A percentile compares a stretch with the other conserved stretches of the same genome.
These are phyloP conservation scores for Parnassius smintheus DNA, from an alignment of 2,888 invertebrate species.

Conservation along the genomic window DNA sequence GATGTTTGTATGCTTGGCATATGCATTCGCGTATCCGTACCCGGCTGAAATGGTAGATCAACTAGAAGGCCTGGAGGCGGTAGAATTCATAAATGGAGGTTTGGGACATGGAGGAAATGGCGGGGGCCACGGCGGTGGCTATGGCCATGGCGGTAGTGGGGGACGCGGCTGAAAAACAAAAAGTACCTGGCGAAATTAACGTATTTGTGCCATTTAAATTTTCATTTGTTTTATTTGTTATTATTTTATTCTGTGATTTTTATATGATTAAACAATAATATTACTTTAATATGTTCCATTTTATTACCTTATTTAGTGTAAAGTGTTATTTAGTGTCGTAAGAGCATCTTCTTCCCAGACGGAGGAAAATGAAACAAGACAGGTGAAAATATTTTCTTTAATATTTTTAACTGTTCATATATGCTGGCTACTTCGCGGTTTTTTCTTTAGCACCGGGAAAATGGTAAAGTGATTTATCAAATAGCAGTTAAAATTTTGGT, in stretches of 20 bases:
- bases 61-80: constrained; percentile 23
- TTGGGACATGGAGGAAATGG: background rate
- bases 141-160: constrained; percentile 22
- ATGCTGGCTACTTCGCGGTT: too few species aligned
- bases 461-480: too few species aligned
- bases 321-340: too few species aligned
- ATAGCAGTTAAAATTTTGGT: too few species aligned
- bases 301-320: too few species aligned
- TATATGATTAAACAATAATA: background rate
- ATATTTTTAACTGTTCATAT: too few species aligned
- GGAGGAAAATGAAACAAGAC: too few species aligned
- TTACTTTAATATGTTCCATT: background rate
- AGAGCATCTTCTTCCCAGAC: too few species aligned
- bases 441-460: too few species aligned
- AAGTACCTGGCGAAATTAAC: background rate
- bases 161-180: constrained; percentile 6
- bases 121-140: constrained; percentile 22
- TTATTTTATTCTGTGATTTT: background rate
- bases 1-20: constrained; percentile 49
- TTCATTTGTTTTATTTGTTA: background rate
- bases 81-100: constrained; percentile 21
- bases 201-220: background rate
- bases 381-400: too few species aligned
- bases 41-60: constrained; percentile 25
- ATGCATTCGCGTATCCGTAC: constrained; percentile 46